Percentiles rank a stretch among this genome's conserved stretches.
Evolutionary conservation across 2,113 vertebrate species (phyloP).

Genomic region (Petrocephalus zakoni): DNA sequence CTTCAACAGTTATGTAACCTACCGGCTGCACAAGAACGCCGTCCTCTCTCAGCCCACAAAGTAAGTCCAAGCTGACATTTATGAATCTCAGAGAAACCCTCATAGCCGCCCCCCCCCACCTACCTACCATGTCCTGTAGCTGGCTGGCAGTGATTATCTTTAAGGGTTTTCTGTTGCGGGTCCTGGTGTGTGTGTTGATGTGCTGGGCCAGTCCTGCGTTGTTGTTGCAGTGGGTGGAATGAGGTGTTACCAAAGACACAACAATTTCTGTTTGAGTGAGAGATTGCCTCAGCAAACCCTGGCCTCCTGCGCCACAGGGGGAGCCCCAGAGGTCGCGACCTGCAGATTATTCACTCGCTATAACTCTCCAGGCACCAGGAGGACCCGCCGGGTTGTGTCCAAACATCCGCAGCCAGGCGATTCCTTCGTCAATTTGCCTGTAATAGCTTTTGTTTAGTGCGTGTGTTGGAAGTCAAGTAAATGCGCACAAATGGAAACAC

Average conservation of each 20-base stretch:
- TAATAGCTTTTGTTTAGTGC: conserved; percentile 40
- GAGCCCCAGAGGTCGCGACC: conserved; percentile 23
- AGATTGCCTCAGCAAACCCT: conserved; percentile 15
- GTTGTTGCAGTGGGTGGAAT: conserved; percentile 38
- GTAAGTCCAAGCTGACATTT: conserved; percentile 60
- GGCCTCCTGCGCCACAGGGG: conserved; percentile 22
- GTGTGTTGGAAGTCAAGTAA: conserved; percentile 26
- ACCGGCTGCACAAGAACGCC: conserved; percentile 86
- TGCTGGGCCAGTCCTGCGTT: conserved; percentile 22
- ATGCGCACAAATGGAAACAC: conserved; percentile 51
- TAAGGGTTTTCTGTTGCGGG: conserved; percentile 34
- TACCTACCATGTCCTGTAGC: background rate
- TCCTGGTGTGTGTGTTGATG: conserved; percentile 27
- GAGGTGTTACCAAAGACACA: conserved; percentile 26
- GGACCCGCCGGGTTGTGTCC: conserved; percentile 21
- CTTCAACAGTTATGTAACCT: conserved; percentile 85
- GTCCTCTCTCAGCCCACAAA: conserved; percentile 81
- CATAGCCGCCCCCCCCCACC: background rate
- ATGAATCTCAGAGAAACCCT: background rate
- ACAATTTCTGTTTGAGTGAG: conserved; percentile 20
- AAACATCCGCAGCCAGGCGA: conserved; percentile 23
- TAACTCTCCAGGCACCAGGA: conserved; percentile 31
- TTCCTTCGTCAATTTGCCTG: conserved; percentile 39
- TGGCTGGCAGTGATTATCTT: conserved; percentile 37
- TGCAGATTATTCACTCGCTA: conserved; percentile 30